Base-by-base conservation (phyloP, 2,113 vertebrate species). In the Alethe diademata region DNA sequence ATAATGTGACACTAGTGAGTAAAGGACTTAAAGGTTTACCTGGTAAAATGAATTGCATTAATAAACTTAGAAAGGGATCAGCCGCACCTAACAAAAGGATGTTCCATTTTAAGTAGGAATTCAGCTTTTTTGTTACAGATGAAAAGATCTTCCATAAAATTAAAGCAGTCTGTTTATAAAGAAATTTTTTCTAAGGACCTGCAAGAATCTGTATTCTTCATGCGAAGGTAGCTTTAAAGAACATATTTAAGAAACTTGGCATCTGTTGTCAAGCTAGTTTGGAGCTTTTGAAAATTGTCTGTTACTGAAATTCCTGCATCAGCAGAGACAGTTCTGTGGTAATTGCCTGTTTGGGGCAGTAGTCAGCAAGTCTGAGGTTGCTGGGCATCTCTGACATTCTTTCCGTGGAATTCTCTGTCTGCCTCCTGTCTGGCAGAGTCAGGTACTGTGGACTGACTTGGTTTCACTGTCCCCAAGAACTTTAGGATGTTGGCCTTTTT, bases 1-100 rank as follows among this genome's bases (percentile, higher is more conserved):
- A 75, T 74, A 69, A 75, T 5, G 33, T 90, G 88, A n/a, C 65
- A 43, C 35, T 92, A 82, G 42, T 48, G 72, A 95, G 90, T 62
- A 80, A 93, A 92, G 88, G 87, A 91, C 87, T 91, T 87, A 73
- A 90, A 95, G 83, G 88, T 94, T 93, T 96, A 76, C 72, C 70
- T 83, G 85, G 51, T 74, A 89, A 93, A 89, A 81, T 65, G 69
- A 95, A 91, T 92, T 88, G 71, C 90, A 36, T 90, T 94, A 72
- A 76, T 50, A 58, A 70, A 40, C 86, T 78, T 86, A 66, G 67
- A 67, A 93, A 79, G 72, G 82, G 48, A 86, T 96, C 48, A 8
- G 57, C 65, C 8, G 5, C 78, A 74, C 78, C 74, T 94, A 69
- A 78, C 53, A 62, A 82, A 53, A 74, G n/a, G 64, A 60, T 72